These are phyloP conservation scores for Conomelus anceps DNA, from an alignment of 2,888 invertebrate species.

Conservation along the genomic window DNA sequence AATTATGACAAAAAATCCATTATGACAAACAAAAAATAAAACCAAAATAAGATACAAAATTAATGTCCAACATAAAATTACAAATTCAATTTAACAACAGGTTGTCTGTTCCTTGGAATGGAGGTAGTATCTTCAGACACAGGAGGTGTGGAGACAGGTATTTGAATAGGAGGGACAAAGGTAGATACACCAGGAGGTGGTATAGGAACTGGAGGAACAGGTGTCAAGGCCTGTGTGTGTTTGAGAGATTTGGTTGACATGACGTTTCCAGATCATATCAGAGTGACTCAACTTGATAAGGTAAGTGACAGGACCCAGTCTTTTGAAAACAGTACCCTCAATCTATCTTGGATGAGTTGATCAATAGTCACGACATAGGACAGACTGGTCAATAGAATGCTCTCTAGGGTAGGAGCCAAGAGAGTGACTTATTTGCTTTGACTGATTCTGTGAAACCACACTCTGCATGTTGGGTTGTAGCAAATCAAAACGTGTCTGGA, in stretches of 20 bases:
- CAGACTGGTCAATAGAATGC: neutral
- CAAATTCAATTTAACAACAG: too few relatives aligned
- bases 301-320: neutral
- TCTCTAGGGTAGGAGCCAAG: neutral
- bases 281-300: neutral
- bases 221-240: too few relatives aligned
- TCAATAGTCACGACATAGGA: neutral
- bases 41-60: too few relatives aligned
- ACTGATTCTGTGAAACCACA: neutral
- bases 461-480: neutral
- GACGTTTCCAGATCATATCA: conserved; percentile 10
- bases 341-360: neutral
- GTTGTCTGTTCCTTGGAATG: too few relatives aligned
- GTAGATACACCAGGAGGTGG: too few relatives aligned
- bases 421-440: neutral
- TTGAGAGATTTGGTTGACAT: conserved; percentile 15
- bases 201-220: too few relatives aligned
- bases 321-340: neutral
- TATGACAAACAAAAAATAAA: too few relatives aligned
- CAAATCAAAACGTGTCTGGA: conserved; percentile 9
- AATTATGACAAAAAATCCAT: too few relatives aligned
- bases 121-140: too few relatives aligned
- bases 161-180: too few relatives aligned
- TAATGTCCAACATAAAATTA: too few relatives aligned
- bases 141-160: too few relatives aligned